A percentile compares a stretch with the other conserved stretches of the same genome.
Conservation (phyloP, 92 coral and sea anemone genomes). For the Phenganax stokvisi region DNA sequence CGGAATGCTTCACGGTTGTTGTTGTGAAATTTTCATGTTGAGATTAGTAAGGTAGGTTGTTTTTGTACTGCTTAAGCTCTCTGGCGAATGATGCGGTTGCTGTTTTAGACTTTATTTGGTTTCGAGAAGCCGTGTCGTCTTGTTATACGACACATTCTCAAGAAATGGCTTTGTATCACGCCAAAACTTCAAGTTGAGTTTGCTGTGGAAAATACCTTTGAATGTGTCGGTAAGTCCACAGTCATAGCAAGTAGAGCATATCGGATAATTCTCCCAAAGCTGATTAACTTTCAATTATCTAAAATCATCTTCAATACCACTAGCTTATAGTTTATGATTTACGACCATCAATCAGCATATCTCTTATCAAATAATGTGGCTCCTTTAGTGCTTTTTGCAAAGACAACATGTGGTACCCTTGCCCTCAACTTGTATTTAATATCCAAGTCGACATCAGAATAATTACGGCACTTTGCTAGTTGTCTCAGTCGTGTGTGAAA, state of each 20-base stretch:
- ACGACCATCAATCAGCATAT: constrained; percentile 22
- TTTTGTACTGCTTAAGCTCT: neutral
- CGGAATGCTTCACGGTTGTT: neutral
- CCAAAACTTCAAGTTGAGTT: constrained; percentile 7
- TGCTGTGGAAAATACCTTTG: neutral
- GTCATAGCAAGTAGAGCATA: neutral
- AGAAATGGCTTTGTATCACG: constrained; percentile 30
- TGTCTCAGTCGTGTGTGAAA: constrained; percentile 36
- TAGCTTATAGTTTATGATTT: neutral
- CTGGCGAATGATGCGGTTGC: no score
- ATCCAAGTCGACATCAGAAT: neutral
- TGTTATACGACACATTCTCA: constrained; percentile 38
- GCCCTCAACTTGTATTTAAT: constrained; percentile 17
- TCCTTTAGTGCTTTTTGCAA: constrained; percentile 8
- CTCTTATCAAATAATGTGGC: neutral
- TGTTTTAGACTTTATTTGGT: neutral
- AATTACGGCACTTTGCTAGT: constrained; percentile 14
- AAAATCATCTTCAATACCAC: no score
- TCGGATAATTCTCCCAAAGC: neutral
- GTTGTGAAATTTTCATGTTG: neutral
- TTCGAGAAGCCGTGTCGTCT: neutral
- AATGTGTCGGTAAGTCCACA: neutral
- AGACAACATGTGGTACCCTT: constrained; percentile 13
- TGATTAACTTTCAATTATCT: neutral
- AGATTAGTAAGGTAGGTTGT: neutral